Conservation (phyloP, 1,140 invertebrate species). For the Aricia agestis region DNA sequence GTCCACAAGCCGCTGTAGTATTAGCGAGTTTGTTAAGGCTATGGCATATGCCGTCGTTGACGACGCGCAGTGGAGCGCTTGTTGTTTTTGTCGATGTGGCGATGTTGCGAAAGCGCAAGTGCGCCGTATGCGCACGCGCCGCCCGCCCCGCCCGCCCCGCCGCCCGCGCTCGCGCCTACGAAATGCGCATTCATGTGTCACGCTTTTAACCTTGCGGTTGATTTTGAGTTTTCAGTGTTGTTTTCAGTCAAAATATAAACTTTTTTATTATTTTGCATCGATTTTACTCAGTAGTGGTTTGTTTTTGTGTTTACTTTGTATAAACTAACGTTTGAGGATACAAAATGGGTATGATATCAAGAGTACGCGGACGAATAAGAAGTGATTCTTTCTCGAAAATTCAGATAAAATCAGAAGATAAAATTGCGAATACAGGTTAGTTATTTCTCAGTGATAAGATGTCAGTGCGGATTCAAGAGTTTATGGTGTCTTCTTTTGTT, state of each 20-base stretch:
- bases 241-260: not conserved
- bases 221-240: conserved; percentile 23
- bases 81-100: conserved; percentile 36
- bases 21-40: conserved; percentile 26
- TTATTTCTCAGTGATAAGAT: conserved; percentile 15
- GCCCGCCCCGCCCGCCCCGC: conserved; percentile 49
- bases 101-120: conserved; percentile 22
- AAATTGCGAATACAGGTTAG: conserved; percentile 80
- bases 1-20: not conserved
- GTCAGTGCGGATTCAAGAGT: not conserved
- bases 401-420: conserved; percentile 78
- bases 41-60: not conserved
- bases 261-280: conserved; percentile 6
- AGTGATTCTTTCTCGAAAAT: conserved; percentile 79
- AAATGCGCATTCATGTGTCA: conserved; percentile 58
- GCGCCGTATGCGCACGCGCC: conserved; percentile 43
- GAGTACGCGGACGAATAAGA: conserved; percentile 79
- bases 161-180: conserved; percentile 42
- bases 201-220: conserved; percentile 39
- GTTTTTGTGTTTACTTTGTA: not conserved
- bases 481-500: not conserved
- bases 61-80: conserved; percentile 31
- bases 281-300: not conserved
- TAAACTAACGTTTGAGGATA: not conserved
- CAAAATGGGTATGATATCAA: conserved; percentile 81